These are phyloP conservation scores for Lerista edwardsae DNA, from an alignment of 2,797 vertebrate genomes.

Conservation along the genomic window DNA sequence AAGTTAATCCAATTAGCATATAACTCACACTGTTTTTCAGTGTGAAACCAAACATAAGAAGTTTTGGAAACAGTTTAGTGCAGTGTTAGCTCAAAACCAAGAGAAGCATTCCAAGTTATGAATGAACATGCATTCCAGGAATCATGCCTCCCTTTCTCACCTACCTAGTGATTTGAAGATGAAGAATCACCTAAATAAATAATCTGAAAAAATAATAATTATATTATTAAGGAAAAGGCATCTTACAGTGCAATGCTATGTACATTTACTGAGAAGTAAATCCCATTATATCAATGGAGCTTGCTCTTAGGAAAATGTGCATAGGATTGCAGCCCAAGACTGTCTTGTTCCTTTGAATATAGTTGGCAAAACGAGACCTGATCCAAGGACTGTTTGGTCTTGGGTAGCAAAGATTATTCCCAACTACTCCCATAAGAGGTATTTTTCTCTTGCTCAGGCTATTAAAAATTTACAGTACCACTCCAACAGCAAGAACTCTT, in stretches of 20 bases:
- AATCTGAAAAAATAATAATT: no score
- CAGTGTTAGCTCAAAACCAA: neutral
- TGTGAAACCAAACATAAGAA: slow-evolving; percentile 18
- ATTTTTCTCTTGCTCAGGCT: neutral
- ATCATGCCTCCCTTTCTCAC: slow-evolving; percentile 37
- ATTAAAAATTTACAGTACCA: neutral
- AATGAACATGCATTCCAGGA: slow-evolving; percentile 30
- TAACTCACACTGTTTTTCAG: neutral
- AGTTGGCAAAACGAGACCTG: neutral
- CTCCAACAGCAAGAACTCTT: slow-evolving; percentile 1
- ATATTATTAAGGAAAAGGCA: neutral
- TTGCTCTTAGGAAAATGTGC: no score
- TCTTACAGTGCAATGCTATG: neutral
- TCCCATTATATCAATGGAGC: no score
- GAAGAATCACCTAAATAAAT: neutral
- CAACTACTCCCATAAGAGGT: neutral
- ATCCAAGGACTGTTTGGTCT: neutral
- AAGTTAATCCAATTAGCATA: neutral
- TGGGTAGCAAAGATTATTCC: neutral
- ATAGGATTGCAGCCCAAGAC: neutral
- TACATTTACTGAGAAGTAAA: no score
- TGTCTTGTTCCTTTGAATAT: neutral
- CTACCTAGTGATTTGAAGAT: slow-evolving; percentile 28
- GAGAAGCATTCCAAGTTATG: slow-evolving; percentile 12
- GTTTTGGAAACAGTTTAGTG: neutral